Percentiles rank a stretch among this genome's conserved stretches.
These are phyloP conservation scores for Yasuhikotakia modesta DNA, from an alignment of 2,797 vertebrate species.

Conservation along the genomic window DNA sequence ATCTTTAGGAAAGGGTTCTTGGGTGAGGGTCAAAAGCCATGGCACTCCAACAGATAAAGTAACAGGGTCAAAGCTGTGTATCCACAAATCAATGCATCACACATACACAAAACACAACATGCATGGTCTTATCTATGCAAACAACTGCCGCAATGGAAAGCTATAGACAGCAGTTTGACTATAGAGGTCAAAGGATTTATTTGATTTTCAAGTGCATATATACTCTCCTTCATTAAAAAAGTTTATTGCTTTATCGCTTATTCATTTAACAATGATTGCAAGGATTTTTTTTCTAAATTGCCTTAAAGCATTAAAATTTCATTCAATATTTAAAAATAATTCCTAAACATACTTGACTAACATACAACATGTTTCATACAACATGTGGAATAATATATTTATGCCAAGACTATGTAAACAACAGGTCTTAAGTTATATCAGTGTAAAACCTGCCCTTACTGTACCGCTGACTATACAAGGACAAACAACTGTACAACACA, in stretches of 20 bases:
- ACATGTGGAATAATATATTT: background rate
- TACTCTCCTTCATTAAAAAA: constrained; percentile 34
- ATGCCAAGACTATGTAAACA: background rate
- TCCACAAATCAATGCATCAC: constrained; percentile 74
- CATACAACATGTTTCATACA: background rate
- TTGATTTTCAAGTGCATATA: constrained; percentile 19
- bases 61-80: constrained; percentile 69
- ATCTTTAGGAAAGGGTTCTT: constrained; percentile 58
- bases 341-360: no score
- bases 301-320: background rate
- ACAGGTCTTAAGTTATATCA: constrained; percentile 9
- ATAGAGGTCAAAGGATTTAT: constrained; percentile 39
- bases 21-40: constrained; percentile 66
- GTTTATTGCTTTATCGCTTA: background rate
- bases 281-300: background rate
- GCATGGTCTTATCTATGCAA: constrained; percentile 31
- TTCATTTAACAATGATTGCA: background rate
- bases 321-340: no score
- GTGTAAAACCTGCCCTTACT: constrained; percentile 22
- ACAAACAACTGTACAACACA: constrained; percentile 40
- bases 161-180: constrained; percentile 23
- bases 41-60: constrained; percentile 68
- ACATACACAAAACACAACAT: constrained; percentile 65
- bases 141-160: constrained; percentile 25
- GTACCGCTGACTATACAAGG: constrained; percentile 37